phyloP scores from a whole-genome alignment of 2,888 invertebrate species.

The Portevinia maculata region DNA sequence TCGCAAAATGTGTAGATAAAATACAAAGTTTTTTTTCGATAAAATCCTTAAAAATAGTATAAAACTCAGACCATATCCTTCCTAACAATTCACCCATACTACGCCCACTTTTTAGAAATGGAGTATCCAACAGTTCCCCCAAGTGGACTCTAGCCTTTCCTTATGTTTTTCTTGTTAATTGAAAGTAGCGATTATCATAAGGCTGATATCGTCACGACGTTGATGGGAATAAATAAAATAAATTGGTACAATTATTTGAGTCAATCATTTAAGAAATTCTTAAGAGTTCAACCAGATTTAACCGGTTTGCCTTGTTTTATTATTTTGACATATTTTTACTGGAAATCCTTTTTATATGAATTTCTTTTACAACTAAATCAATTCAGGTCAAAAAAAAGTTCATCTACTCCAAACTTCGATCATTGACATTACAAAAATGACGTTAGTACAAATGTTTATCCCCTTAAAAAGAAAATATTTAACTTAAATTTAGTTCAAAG shows the following conservation, averaged over 20 bases:
- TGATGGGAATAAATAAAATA: background rate
- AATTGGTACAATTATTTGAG: background rate
- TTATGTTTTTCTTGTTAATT: too few species aligned
- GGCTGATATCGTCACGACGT: background rate
- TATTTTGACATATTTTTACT: background rate
- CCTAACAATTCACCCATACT: too few species aligned
- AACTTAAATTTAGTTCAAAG: conserved; percentile 16
- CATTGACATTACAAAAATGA: conserved; percentile 1
- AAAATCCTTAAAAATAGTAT: too few species aligned
- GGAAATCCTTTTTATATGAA: background rate
- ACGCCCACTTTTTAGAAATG: too few species aligned
- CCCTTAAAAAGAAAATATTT: background rate
- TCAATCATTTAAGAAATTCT: background rate
- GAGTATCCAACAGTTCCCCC: too few species aligned
- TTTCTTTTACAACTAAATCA: background rate
- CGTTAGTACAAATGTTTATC: background rate
- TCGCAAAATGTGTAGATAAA: too few species aligned
- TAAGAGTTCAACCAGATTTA: conserved; percentile 1
- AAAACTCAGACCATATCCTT: too few species aligned
- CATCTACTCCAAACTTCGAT: background rate
- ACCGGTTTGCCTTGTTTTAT: background rate
- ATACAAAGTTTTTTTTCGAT: too few species aligned
- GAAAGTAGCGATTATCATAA: too few species aligned
- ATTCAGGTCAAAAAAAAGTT: conserved; percentile 37
- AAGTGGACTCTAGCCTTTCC: too few species aligned